These are phyloP conservation scores for Drosophila mercatorum DNA, from an alignment of 2,888 invertebrate genomes.

Conservation along the genomic window DNA sequence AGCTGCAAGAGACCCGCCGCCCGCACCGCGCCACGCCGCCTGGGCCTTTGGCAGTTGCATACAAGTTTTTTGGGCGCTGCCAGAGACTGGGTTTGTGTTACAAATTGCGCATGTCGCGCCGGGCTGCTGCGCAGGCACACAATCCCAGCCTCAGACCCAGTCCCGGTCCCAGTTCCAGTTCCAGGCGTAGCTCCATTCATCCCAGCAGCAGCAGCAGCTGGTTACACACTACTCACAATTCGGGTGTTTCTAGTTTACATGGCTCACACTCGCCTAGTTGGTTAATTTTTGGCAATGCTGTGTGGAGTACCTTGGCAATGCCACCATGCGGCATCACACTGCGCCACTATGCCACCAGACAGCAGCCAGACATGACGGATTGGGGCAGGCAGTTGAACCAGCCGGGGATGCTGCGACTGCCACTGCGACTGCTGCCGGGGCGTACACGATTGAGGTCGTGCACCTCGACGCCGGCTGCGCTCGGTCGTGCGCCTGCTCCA, in stretches of 20 bases:
- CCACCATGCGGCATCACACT: slow-evolving; percentile 26
- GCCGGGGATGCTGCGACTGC: slow-evolving; percentile 12
- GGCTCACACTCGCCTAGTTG: slow-evolving; percentile 30
- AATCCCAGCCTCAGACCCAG: slow-evolving; percentile 16
- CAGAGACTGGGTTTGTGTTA: slow-evolving; percentile 85
- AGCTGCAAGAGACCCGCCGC: not conserved
- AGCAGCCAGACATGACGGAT: slow-evolving; percentile 71
- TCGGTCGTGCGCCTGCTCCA: slow-evolving; percentile 72
- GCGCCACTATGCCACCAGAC: slow-evolving; percentile 58
- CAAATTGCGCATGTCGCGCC: slow-evolving; percentile 85
- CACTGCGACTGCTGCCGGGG: slow-evolving; percentile 28
- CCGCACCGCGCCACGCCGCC: not conserved
- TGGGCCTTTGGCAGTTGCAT: slow-evolving; percentile 43
- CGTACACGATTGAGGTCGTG: slow-evolving; percentile 82
- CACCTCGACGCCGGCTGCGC: slow-evolving; percentile 64
- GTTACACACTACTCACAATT: slow-evolving; percentile 52
- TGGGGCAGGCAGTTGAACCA: slow-evolving; percentile 58
- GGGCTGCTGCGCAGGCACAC: slow-evolving; percentile 48
- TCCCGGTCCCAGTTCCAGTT: slow-evolving; percentile 15
- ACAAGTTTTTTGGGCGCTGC: slow-evolving; percentile 68
- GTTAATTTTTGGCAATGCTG: slow-evolving; percentile 71
- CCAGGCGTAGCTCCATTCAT: slow-evolving; percentile 38
- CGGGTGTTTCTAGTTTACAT: slow-evolving; percentile 51
- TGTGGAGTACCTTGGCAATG: slow-evolving; percentile 34
- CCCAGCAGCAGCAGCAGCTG: slow-evolving; percentile 43